A percentile compares a stretch with the other conserved stretches of the same genome.
Evolutionary conservation across 2,113 vertebrate genomes (phyloP).

Genomic region (Dasyprocta punctata): DNA sequence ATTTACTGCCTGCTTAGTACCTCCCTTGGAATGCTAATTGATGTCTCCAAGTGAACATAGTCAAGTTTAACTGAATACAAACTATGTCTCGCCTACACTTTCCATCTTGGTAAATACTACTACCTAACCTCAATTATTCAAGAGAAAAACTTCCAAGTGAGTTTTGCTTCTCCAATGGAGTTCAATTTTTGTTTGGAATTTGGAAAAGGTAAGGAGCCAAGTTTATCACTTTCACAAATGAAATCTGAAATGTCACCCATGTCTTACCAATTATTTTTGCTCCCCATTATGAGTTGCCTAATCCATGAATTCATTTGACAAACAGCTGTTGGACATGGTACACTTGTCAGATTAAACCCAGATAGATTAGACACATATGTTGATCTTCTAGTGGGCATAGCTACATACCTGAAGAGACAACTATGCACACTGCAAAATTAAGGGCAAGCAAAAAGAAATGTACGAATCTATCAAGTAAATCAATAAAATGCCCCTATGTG

Average conservation of each 20-base stretch:
- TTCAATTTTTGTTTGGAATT: conserved; percentile 20
- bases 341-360: background rate
- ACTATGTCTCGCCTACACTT: background rate
- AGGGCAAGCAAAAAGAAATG: background rate
- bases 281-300: background rate
- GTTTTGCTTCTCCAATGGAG: background rate
- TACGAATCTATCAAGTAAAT: background rate
- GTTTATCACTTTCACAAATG: background rate
- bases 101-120: background rate
- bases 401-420: background rate
- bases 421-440: background rate
- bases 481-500: background rate
- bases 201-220: background rate
- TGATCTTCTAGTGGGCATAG: background rate
- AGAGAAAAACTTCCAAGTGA: background rate
- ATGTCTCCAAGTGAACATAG: background rate
- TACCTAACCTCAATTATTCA: background rate
- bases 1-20: background rate
- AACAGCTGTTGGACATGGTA: background rate
- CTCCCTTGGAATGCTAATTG: background rate
- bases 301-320: background rate
- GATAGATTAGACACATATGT: background rate
- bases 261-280: background rate
- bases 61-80: background rate
- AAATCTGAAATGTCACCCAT: background rate